Evolutionary conservation across 2,113 vertebrate species (phyloP), one percentile per base, ranked within the genome.

Genomic region (Nyctibius bracteatus): DNA sequence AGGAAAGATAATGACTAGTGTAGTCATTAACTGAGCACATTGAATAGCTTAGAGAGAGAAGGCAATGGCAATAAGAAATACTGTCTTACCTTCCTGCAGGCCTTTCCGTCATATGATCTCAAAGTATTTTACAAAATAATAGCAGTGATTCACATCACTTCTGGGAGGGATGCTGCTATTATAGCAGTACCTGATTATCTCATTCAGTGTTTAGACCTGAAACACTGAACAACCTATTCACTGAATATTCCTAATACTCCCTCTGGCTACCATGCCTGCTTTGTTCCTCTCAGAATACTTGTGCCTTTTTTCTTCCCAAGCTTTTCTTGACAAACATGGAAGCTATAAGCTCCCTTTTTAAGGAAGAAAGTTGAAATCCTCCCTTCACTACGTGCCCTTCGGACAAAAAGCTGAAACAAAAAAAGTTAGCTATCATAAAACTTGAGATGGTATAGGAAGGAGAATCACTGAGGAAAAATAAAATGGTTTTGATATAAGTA

Each of bases 1-100:
- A 93, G 75, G 82, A 43, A 86, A 85, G 86, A 93, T 96, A 93
- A 96, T 96, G 92, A 90, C 80, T 86, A 92, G 71, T 78, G 79
- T 55, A 93, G 82, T 74, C 82, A 83, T 96, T 96, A 95, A 81
- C 71, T 62, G 55, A 93, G 71, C 2, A 0, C 55, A 67, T 4
- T 83, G 81, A 96, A 88, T 78, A 83, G 58, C 46, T 81, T 39
- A 71, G 59, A 88, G 27, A 68, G 46, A 58, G 81, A 92, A 88
- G 51, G 68, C 25, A 81, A 44, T 44, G 51, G 37, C 65, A 93
- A 44, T 93, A 92, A 86, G 91, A 86, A 85, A 77, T 63, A 55
- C 66, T 11, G 14, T 43, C 75, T 88, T 84, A 74, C 85, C 43
- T 93, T 94, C 72, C 93, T 93, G 43, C 63, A 81, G 82, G 92